Percentiles rank a stretch among this genome's conserved stretches.
phyloP scores from a whole-genome alignment of 2,888 invertebrate species.

The Trypoxylon attenuatum region DNA sequence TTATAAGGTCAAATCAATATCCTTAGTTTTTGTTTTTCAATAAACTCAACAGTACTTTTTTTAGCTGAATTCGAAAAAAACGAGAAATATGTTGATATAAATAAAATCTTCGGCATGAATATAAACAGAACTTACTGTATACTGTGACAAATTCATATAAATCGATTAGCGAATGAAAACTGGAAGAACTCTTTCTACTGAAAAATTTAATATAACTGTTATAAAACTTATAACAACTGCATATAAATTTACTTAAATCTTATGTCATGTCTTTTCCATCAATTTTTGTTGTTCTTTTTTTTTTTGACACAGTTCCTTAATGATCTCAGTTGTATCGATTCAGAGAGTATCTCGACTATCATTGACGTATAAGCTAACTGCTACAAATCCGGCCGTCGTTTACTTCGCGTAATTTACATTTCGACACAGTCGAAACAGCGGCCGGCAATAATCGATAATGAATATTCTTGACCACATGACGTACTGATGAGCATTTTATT shows the following conservation, averaged over 20 bases:
- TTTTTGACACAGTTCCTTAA: too few relatives aligned
- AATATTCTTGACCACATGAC: slow-evolving; percentile 11
- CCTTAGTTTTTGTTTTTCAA: too few relatives aligned
- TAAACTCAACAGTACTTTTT: too few relatives aligned
- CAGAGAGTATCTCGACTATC: too few relatives aligned
- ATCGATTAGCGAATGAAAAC: slow-evolving; percentile 6
- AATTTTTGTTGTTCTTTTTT: background rate
- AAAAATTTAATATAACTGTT: slow-evolving; percentile 27
- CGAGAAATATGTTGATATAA: too few relatives aligned
- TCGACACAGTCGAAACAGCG: background rate
- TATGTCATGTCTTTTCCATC: slow-evolving; percentile 19
- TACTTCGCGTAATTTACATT: background rate
- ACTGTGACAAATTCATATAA: background rate
- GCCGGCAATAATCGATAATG: slow-evolving; percentile 23
- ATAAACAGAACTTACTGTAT: too few relatives aligned
- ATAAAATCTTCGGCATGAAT: too few relatives aligned
- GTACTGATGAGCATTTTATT: slow-evolving; percentile 24
- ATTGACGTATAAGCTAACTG: background rate
- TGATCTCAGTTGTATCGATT: too few relatives aligned
- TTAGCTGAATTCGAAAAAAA: too few relatives aligned
- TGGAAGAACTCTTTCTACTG: slow-evolving; percentile 10
- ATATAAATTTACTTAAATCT: slow-evolving; percentile 29
- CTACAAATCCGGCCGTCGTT: background rate
- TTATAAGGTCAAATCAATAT: too few relatives aligned
- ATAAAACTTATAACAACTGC: slow-evolving; percentile 25